Evolutionary conservation across 2,113 vertebrate genomes (phyloP).

Genomic region (Pygathrix nemaeus): DNA sequence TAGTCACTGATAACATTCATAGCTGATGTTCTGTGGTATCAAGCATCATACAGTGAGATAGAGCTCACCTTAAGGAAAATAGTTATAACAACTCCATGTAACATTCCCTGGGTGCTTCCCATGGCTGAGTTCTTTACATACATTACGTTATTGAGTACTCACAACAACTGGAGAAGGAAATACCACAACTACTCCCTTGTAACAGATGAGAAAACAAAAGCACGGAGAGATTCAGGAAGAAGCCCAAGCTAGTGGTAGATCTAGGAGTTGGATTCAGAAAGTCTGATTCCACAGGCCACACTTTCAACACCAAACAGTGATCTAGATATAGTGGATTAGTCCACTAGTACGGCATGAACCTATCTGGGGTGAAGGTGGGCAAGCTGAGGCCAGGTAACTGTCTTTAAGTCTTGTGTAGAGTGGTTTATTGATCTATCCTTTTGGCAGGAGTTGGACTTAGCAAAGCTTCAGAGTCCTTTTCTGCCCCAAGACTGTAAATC

Average conservation of each 20-base stretch:
- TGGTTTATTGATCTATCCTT: too few species aligned
- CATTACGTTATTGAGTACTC: not conserved
- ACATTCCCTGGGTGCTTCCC: accelerated
- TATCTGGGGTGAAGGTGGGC: not conserved
- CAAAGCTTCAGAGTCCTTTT: not conserved
- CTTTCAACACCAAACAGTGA: not conserved
- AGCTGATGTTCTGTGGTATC: too few species aligned
- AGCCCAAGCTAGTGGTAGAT: not conserved
- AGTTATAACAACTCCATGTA: accelerated
- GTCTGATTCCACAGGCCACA: not conserved
- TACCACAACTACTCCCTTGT: not conserved
- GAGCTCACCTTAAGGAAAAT: not conserved
- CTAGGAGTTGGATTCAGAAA: not conserved
- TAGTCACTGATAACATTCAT: too few species aligned
- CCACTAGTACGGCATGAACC: not conserved
- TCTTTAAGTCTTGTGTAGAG: not conserved
- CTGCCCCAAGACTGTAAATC: not conserved
- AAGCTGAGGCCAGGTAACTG: not conserved
- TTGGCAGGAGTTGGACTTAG: not conserved
- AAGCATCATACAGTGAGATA: too few species aligned
- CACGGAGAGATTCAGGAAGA: not conserved
- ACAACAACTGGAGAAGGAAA: not conserved
- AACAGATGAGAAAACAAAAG: not conserved
- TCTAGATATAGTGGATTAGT: not conserved
- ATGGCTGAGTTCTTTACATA: accelerated